Evolutionary conservation across 2,888 invertebrate genomes (phyloP).

Genomic region (Pseudanteris insignis): DNA sequence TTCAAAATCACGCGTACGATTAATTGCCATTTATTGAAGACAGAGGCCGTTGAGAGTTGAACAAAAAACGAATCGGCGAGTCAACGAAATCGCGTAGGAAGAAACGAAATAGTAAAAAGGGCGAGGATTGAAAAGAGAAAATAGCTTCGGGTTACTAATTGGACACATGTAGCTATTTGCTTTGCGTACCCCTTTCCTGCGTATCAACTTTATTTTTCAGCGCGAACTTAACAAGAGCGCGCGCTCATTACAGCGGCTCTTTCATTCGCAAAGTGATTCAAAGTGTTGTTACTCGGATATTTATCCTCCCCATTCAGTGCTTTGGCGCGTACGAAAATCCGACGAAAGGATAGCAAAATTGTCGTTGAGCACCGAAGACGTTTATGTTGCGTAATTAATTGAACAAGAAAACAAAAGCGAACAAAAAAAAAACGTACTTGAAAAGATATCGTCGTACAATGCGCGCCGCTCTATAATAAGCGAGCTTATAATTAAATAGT

Average conservation of each 20-base stretch:
- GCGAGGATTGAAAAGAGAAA: constrained; percentile 36
- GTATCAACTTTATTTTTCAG: constrained; percentile 39
- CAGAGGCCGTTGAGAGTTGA: constrained; percentile 20
- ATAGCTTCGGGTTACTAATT: constrained; percentile 57
- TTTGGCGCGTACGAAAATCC: constrained; percentile 4
- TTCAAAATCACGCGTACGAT: too few relatives aligned
- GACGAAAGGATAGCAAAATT: constrained; percentile 10
- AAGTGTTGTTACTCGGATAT: constrained; percentile 38
- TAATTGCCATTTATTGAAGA: constrained; percentile 20
- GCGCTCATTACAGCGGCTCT: constrained; percentile 34
- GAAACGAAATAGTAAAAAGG: too few relatives aligned
- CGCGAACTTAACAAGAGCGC: constrained; percentile 36
- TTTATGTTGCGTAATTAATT: constrained; percentile 7
- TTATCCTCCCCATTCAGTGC: constrained; percentile 17
- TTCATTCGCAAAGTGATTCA: constrained; percentile 37
- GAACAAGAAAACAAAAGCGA: too few relatives aligned
- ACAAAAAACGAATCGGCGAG: too few relatives aligned
- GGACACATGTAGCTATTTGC: constrained; percentile 59
- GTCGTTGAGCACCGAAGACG: constrained; percentile 3
- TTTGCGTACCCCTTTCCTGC: constrained; percentile 42
- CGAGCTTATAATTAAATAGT: constrained; percentile 15
- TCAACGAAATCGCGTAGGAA: too few relatives aligned
- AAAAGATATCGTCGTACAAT: constrained; percentile 8
- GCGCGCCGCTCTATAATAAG: constrained; percentile 3
- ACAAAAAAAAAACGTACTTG: too few relatives aligned